Evolutionary conservation across 92 coral and sea anemone genomes (phyloP).

Genomic region (Heteractis magnifica): DNA sequence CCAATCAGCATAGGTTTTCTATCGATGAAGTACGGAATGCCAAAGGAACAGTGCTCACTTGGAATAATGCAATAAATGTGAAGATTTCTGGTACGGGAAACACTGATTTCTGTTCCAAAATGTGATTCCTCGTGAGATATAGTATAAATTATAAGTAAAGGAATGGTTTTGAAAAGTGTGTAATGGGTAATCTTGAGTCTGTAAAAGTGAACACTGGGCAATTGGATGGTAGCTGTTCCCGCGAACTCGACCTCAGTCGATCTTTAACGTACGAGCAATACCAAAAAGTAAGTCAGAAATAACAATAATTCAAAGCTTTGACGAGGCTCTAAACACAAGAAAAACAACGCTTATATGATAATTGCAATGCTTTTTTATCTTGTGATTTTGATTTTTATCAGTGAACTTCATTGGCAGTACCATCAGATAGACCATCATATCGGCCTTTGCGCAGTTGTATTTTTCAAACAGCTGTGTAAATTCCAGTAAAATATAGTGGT

Average conservation of each 20-base stretch:
- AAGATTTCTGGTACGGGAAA: not conserved
- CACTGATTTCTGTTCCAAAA: not conserved
- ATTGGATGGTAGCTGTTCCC: slow-evolving; percentile 64
- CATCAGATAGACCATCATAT: no score
- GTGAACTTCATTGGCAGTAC: no score
- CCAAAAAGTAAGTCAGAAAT: slow-evolving; percentile 54
- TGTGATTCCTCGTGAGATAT: not conserved
- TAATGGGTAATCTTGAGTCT: slow-evolving; percentile 91
- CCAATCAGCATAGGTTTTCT: slow-evolving; percentile 31
- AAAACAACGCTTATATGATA: not conserved
- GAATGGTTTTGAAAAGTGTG: not conserved
- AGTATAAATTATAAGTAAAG: not conserved
- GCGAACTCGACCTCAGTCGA: slow-evolving; percentile 87
- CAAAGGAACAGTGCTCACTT: not conserved
- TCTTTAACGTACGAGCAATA: slow-evolving; percentile 74
- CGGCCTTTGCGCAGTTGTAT: not conserved
- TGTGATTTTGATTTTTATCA: not conserved
- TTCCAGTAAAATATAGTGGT: not conserved
- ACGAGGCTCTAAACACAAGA: not conserved
- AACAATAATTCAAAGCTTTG: not conserved
- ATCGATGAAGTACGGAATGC: not conserved
- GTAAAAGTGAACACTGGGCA: slow-evolving; percentile 75
- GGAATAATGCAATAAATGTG: not conserved
- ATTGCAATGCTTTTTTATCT: not conserved
- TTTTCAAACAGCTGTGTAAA: not conserved